Evolutionary conservation across 2,797 vertebrate species (phyloP).

Genomic region (Gymnothorax javanicus): DNA sequence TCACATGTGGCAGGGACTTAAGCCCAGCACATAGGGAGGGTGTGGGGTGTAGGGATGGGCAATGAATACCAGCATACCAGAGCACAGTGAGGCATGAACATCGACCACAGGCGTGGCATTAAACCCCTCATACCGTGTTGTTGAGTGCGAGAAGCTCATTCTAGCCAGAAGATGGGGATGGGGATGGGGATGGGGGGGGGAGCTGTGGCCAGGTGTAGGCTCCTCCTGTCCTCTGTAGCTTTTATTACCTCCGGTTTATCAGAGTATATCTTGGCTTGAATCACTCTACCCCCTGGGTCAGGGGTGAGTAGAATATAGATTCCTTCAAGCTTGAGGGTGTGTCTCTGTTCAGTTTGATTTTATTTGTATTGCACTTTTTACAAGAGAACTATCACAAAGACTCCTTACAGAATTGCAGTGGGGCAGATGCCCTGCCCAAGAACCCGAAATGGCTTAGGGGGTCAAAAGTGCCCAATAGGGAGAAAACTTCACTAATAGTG

Average conservation of each 20-base stretch:
- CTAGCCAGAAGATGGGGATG: neutral
- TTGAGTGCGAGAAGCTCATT: neutral
- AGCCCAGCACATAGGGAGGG: neutral
- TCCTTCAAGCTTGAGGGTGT: too few relatives aligned
- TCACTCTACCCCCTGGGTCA: neutral
- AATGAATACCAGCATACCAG: conserved; percentile 18
- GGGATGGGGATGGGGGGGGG: neutral
- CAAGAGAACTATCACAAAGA: too few relatives aligned
- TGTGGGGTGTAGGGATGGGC: neutral
- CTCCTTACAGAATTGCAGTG: too few relatives aligned
- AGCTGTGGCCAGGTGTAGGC: neutral
- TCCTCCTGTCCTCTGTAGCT: neutral
- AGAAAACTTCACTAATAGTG: too few relatives aligned
- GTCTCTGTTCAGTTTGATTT: too few relatives aligned
- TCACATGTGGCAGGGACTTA: conserved; percentile 21
- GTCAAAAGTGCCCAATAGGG: too few relatives aligned
- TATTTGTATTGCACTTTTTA: too few relatives aligned
- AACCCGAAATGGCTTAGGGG: too few relatives aligned
- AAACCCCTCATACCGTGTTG: neutral
- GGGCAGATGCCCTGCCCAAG: too few relatives aligned
- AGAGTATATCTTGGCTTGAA: neutral
- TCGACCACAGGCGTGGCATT: neutral
- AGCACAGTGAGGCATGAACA: neutral
- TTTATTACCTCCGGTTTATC: neutral
- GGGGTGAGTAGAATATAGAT: neutral